Evolutionary conservation across 2,888 invertebrate species (phyloP), one percentile per base, ranked within the genome.

Genomic region (Coenonympha arcania): DNA sequence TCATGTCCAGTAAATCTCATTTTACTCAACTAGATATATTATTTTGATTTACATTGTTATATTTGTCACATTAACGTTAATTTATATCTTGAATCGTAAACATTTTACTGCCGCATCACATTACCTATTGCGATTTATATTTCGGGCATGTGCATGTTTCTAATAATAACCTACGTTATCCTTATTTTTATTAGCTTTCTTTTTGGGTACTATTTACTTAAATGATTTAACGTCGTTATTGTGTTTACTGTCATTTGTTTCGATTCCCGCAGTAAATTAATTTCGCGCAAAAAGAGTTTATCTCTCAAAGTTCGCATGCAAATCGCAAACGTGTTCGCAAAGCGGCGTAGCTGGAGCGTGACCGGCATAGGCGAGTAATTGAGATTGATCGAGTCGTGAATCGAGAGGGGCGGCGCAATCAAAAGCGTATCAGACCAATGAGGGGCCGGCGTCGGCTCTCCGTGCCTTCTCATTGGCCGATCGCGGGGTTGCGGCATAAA

Each of bases 341-440:
- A 22, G 24, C 22, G 24, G 13, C 39, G 56, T 57, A 70, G 65
- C 71, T 72, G 73, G 68, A 73, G 68, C 65, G 66, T 59, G 73
- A 75, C 70, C 73, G 73, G 73, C 70, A 69, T 65, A 67, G 68
- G 62, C 71, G 71, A 70, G 71, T 79, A 82, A 84, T 84, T 78
- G 76, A 75, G 82, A 85, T 85, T 83, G 82, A 85, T 85, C 74
- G 81, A 75, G 76, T 64, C 74, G 68, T 71, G 80, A 73, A 84
- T 84, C 78, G 79, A 76, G 76, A 57, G 73, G 80, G 85, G 85
- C 84, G 85, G 80, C 57, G 84, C 84, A 81, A 84, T 85, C 85
- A 85, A 85, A 86, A 74, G 72, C 78, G 77, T 76, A 82, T 81
- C 79, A 76, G 71, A 65, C 84, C 84, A 85, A 85, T 85, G 69